These are phyloP conservation scores for Megaleporinus macrocephalus DNA, from an alignment of 2,113 vertebrate species.

Conservation along the genomic window DNA sequence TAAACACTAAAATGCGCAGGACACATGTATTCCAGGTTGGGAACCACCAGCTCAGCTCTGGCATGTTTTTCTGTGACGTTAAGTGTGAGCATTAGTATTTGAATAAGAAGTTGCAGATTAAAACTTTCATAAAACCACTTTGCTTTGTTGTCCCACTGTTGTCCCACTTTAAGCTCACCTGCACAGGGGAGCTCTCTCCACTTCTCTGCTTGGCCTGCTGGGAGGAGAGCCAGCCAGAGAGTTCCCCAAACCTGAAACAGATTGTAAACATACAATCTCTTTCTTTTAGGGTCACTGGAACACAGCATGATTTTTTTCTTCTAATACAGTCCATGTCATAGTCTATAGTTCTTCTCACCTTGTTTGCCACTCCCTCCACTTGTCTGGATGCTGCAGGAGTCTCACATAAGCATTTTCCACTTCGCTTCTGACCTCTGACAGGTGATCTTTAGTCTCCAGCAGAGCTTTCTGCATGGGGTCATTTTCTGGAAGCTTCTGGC, in stretches of 20 bases:
- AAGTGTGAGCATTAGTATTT: too few species aligned
- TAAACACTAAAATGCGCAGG: too few species aligned
- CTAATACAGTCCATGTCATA: neutral
- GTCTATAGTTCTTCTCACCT: constrained; percentile 75
- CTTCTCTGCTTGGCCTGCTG: constrained; percentile 79
- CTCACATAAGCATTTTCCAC: constrained; percentile 77
- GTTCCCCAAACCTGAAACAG: constrained; percentile 84
- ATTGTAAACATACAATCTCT: neutral
- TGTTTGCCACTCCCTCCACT: constrained; percentile 87
- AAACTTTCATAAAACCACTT: too few species aligned
- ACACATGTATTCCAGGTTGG: too few species aligned
- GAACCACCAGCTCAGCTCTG: too few species aligned
- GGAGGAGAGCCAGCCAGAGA: constrained; percentile 85
- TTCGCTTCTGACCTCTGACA: constrained; percentile 81
- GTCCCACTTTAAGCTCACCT: constrained; percentile 72
- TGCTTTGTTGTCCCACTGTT: too few species aligned
- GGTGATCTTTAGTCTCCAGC: constrained; percentile 71
- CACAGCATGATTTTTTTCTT: neutral
- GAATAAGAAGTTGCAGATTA: too few species aligned
- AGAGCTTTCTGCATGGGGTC: constrained; percentile 77
- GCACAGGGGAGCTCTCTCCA: constrained; percentile 73
- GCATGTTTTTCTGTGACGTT: too few species aligned
- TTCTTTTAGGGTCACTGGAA: neutral
- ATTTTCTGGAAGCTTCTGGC: constrained; percentile 86
- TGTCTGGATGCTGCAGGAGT: constrained; percentile 85